These are phyloP conservation scores for Amphiprion ocellaris DNA, from an alignment of 2,113 vertebrate species.

Conservation along the genomic window DNA sequence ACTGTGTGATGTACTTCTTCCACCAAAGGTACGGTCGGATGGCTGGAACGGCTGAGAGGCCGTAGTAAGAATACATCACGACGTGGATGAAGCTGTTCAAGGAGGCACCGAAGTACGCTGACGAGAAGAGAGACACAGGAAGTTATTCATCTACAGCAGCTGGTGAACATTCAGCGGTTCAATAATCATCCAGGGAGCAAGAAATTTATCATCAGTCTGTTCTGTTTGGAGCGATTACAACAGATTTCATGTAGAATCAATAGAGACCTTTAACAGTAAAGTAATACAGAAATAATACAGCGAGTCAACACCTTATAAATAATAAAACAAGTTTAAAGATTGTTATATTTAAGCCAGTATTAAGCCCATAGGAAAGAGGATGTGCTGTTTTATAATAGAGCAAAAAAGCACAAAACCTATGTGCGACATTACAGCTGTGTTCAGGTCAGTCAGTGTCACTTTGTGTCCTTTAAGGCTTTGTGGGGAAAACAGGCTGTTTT, in stretches of 20 bases:
- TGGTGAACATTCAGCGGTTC: background rate
- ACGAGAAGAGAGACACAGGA: constrained; percentile 7
- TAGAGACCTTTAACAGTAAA: constrained; percentile 12
- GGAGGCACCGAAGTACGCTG: constrained; percentile 95
- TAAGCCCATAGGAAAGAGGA: background rate
- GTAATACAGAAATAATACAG: constrained; percentile 16
- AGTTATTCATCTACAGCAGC: constrained; percentile 24
- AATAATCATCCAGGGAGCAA: background rate
- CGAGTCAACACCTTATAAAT: constrained; percentile 16
- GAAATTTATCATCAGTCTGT: constrained; percentile 7
- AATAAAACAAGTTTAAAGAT: constrained; percentile 3
- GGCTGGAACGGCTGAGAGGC: constrained; percentile 92
- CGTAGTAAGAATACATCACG: constrained; percentile 98
- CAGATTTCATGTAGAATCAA: constrained; percentile 18
- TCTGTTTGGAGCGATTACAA: background rate
- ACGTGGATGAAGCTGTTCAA: constrained; percentile 98
- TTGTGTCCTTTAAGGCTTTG: constrained; percentile 29
- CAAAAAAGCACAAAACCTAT: background rate
- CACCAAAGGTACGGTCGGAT: constrained; percentile 98
- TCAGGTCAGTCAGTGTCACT: constrained; percentile 29
- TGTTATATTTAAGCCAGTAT: background rate
- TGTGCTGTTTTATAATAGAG: background rate
- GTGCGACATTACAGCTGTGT: background rate
- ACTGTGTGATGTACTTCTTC: constrained; percentile 99
- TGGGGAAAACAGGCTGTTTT: constrained; percentile 34